Percentiles rank a stretch among this genome's conserved stretches.
Conservation (phyloP, 1,140 invertebrate genomes). For the Eurosta solidaginis region DNA sequence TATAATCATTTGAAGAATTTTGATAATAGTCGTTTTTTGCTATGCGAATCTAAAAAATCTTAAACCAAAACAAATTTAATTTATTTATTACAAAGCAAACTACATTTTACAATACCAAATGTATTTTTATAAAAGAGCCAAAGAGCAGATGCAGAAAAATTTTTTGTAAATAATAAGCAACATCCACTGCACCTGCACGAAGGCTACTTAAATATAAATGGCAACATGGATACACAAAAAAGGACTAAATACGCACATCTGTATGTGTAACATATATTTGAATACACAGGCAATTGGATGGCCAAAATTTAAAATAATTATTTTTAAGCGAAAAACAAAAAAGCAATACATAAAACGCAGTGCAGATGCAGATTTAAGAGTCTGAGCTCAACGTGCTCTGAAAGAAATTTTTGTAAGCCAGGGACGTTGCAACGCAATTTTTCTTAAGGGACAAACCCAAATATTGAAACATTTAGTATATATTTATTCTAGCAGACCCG, state of each 20-base stretch:
- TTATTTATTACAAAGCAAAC: not conserved
- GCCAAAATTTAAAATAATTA: conserved; percentile 5
- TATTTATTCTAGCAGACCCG: too few species aligned
- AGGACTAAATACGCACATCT: not conserved
- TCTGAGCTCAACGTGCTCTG: not conserved
- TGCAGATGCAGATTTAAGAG: not conserved
- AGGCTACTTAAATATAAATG: conserved; percentile 1
- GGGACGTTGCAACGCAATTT: too few species aligned
- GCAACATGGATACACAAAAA: not conserved
- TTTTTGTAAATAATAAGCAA: not conserved
- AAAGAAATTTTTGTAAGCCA: too few species aligned
- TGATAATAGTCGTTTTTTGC: too few species aligned
- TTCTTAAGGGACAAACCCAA: too few species aligned
- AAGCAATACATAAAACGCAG: not conserved
- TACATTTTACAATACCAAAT: not conserved
- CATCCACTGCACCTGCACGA: not conserved
- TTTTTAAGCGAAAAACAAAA: not conserved
- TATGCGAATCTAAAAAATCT: too few species aligned
- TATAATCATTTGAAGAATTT: too few species aligned
- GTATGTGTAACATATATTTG: too few species aligned
- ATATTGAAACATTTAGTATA: too few species aligned
- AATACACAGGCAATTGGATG: not conserved
- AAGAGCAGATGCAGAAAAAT: not conserved
- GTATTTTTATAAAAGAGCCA: not conserved
- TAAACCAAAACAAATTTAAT: not conserved